Percentiles rank a stretch among this genome's conserved stretches.
These are phyloP conservation scores for Parnassius smintheus DNA, from an alignment of 2,888 invertebrate genomes.

Conservation along the genomic window DNA sequence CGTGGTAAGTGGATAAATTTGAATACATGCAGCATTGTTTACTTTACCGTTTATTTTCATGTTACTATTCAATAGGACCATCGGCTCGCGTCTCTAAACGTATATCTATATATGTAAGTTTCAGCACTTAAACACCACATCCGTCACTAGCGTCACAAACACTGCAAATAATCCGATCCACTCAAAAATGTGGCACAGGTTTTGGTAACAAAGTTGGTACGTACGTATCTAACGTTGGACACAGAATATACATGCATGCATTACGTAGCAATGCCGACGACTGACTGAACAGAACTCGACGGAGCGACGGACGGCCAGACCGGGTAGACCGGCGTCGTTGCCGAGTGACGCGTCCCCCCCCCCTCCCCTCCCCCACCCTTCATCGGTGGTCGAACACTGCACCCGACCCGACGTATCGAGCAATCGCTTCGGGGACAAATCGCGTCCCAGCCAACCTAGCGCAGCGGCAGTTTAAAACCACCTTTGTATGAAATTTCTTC, in stretches of 20 bases:
- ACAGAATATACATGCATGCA: slow-evolving; percentile 45
- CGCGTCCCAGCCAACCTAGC: slow-evolving; percentile 58
- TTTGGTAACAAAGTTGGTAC: slow-evolving; percentile 58
- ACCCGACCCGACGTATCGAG: slow-evolving; percentile 57
- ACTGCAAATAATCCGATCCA: slow-evolving; percentile 70
- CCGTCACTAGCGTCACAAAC: slow-evolving; percentile 64
- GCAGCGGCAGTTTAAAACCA: slow-evolving; percentile 54
- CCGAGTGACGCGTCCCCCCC: slow-evolving; percentile 51
- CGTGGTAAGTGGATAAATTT: slow-evolving; percentile 48
- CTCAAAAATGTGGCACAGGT: slow-evolving; percentile 55
- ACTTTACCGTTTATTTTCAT: slow-evolving; percentile 79
- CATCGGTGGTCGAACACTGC: slow-evolving; percentile 46
- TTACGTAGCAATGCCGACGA: slow-evolving; percentile 45
- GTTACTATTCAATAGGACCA: slow-evolving; percentile 79
- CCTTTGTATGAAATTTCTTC: slow-evolving; percentile 61
- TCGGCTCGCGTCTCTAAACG: slow-evolving; percentile 62
- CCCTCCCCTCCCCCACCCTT: slow-evolving; percentile 36
- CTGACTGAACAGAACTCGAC: slow-evolving; percentile 47
- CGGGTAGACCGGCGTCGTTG: slow-evolving; percentile 35
- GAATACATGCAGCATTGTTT: slow-evolving; percentile 59
- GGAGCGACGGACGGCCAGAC: slow-evolving; percentile 30
- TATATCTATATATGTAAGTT: slow-evolving; percentile 40
- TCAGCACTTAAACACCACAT: slow-evolving; percentile 58
- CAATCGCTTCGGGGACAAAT: slow-evolving; percentile 56
- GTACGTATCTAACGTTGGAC: slow-evolving; percentile 32